Conservation (phyloP, 2,113 vertebrate species). For the Motacilla tschutschensis region DNA sequence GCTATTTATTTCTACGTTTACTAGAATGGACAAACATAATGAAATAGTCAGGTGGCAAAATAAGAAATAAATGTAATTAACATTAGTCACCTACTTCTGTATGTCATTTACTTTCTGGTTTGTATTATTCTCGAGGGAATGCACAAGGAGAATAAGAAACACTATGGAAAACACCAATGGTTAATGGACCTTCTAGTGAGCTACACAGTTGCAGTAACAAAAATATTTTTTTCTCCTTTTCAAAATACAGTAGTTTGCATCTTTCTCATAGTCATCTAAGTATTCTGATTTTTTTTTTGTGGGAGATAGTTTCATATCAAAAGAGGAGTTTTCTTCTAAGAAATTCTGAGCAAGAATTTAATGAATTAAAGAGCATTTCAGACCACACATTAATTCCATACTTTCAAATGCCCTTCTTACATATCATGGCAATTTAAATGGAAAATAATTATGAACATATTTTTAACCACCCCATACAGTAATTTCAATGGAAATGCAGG, state of each 20-base stretch:
- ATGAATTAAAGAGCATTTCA: background rate
- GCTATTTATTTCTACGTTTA: background rate
- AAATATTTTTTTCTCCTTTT: background rate
- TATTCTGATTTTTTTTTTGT: background rate
- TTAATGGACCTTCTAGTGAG: background rate
- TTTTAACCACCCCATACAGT: rapidly evolving
- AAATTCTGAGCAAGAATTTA: background rate
- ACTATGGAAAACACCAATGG: background rate
- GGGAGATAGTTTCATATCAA: background rate
- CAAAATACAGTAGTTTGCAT: background rate
- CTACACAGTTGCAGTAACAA: background rate
- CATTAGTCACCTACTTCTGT: background rate
- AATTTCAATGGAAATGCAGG: background rate
- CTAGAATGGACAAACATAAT: background rate
- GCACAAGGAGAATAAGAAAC: background rate
- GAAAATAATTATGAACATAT: background rate
- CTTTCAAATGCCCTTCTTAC: background rate
- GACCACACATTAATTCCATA: background rate
- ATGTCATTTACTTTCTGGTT: background rate
- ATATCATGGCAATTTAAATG: background rate
- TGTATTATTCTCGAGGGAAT: background rate
- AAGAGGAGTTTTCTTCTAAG: background rate
- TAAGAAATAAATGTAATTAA: background rate
- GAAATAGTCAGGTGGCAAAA: background rate
- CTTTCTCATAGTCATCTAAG: background rate